Conservation (phyloP, 1,140 invertebrate genomes). For the Zaprionus nigranus region DNA sequence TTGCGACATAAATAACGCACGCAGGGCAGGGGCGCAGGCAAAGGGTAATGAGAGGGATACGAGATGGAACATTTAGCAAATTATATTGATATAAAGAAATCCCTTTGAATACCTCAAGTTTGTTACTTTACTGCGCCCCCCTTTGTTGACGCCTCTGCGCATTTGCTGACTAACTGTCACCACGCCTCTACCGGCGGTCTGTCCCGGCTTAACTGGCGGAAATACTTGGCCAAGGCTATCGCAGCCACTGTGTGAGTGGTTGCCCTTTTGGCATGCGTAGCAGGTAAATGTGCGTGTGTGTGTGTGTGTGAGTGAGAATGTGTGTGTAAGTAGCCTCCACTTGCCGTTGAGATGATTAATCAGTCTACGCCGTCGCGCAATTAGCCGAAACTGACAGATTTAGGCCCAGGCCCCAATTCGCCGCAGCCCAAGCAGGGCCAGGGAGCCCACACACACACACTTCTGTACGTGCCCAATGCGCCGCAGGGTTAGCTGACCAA, state of each 20-base stretch:
- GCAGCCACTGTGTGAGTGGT: conserved; percentile 11
- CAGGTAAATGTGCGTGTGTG: conserved; percentile 29
- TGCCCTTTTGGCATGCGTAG: conserved; percentile 46
- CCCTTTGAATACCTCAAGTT: no score
- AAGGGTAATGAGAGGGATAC: not conserved
- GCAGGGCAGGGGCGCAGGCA: conserved; percentile 11
- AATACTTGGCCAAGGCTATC: conserved; percentile 48
- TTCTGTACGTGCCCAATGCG: conserved; percentile 10
- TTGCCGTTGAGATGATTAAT: conserved; percentile 48
- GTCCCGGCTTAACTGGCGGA: conserved; percentile 26
- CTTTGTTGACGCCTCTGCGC: not conserved
- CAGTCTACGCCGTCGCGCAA: conserved; percentile 24
- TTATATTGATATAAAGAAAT: no score
- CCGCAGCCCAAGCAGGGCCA: not conserved
- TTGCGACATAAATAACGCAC: conserved; percentile 65
- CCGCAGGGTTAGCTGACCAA: conserved; percentile 1
- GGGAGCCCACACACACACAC: conserved; percentile 23
- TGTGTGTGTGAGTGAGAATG: not conserved
- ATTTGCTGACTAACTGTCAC: conserved; percentile 6
- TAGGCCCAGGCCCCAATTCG: conserved; percentile 12
- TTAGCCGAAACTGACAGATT: conserved; percentile 22
- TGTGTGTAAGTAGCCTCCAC: conserved; percentile 18
- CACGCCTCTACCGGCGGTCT: not conserved
- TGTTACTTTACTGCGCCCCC: not conserved
- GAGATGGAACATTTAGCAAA: not conserved